Evolutionary conservation across 1,140 invertebrate genomes (phyloP), one percentile per base, ranked within the genome.

Genomic region (Papilio polytes): DNA sequence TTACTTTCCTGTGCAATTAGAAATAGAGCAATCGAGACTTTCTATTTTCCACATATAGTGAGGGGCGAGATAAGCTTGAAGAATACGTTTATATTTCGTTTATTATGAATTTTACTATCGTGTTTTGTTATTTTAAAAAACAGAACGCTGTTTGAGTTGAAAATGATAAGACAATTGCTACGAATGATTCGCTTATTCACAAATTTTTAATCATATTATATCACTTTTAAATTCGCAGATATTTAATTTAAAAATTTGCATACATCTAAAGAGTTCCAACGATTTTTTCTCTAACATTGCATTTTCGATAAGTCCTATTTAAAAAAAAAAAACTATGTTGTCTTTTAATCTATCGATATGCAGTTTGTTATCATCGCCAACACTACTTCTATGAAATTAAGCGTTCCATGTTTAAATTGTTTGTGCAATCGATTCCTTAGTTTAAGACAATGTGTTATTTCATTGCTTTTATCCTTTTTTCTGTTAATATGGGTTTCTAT

Each of bases 351-450:
- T 70, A 70, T 70, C 63, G 63, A 70, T 31, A 70, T 7, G 6
- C 26, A 0, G 22, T 70, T 7, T 36, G 63, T 31, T 2, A 70
- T 31, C 56, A 9, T 13, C 12, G 20, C 1, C 63, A 13, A 15
- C 74, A 76, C 74, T 26, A 48, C 3, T 53, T 76, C 44, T 51
- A 48, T 74, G 7, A 6, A 48, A 22, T 18, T 46, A 20, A 44
- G 73, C 46, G 20, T 48, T 51, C 22, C 74, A 3, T 76, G 46
- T 22, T 53, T 53, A 81, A 83, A 81, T 51, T 74, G 70, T 81
- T 80, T 20, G 73, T 70, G 74, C 59, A 82, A 78, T 84, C 78
- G 73, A 80, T 83, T 82, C 46, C 18, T 26, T 63, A 63, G 20
- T 78, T 72, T 56, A 72, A 80, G 56, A 66, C 59, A 51, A 53